Conservation (phyloP, 2,113 vertebrate genomes). For the Toxotes chatareus region DNA sequence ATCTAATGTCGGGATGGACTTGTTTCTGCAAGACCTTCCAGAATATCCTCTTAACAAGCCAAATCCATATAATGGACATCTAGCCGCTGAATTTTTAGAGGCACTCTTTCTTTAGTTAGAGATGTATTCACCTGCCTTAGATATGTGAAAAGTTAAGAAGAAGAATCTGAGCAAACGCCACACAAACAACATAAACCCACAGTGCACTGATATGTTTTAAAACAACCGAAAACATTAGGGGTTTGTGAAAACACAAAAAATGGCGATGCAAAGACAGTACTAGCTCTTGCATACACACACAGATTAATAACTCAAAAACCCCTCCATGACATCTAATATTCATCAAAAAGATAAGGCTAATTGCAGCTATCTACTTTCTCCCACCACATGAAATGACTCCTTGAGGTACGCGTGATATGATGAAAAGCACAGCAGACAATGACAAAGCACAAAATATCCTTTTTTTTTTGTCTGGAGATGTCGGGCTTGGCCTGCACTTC, state of each 20-base stretch:
- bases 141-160: conserved; percentile 17
- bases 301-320: conserved; percentile 11
- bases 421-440: conserved; percentile 57
- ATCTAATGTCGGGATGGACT: conserved; percentile 11
- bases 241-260: background rate
- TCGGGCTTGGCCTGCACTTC: conserved; percentile 46
- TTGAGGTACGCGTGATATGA: background rate
- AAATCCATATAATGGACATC: background rate
- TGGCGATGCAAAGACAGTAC: background rate
- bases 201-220: background rate
- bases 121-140: conserved; percentile 6
- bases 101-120: conserved; percentile 16
- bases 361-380: background rate
- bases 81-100: background rate
- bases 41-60: conserved; percentile 1
- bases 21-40: conserved; percentile 21
- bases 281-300: background rate
- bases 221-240: background rate
- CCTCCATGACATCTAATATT: conserved; percentile 1
- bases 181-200: conserved; percentile 19
- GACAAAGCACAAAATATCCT: conserved; percentile 63
- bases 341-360: conserved; percentile 41
- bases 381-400: conserved; percentile 9
- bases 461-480: conserved; percentile 26
- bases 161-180: background rate